Conservation (phyloP, 2,888 invertebrate species). For the Bugulina stolonifera region DNA sequence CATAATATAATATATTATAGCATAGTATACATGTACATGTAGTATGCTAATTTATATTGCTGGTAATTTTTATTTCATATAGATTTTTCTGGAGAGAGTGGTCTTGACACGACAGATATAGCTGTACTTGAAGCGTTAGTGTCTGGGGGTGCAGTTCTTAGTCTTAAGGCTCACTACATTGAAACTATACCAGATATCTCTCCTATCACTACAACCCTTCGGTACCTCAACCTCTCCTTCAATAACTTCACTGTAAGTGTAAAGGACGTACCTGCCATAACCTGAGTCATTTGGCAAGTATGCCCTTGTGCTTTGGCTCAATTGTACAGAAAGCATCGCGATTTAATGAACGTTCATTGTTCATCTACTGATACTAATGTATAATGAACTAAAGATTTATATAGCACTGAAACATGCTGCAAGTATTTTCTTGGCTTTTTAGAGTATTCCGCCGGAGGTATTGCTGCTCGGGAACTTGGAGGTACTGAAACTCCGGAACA, state of each 20-base stretch:
- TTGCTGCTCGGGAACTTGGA: constrained; percentile 41
- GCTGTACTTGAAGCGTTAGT: constrained; percentile 48
- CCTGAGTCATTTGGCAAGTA: too few species aligned
- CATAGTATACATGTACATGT: too few species aligned
- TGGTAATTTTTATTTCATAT: too few species aligned
- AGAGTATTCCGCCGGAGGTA: constrained; percentile 43
- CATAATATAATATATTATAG: too few species aligned
- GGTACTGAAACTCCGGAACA: constrained; percentile 47
- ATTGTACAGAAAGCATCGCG: not conserved
- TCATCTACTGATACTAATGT: too few species aligned
- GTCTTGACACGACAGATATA: constrained; percentile 46
- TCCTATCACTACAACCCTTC: constrained; percentile 40
- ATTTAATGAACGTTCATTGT: too few species aligned
- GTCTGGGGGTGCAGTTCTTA: constrained; percentile 46
- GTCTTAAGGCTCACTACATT: constrained; percentile 51
- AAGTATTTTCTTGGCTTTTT: not conserved
- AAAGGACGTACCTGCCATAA: too few species aligned
- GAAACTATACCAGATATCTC: constrained; percentile 44
- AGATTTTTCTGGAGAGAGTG: constrained; percentile 34
- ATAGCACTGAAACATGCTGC: too few species aligned
- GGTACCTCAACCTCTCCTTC: constrained; percentile 49
- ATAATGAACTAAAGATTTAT: too few species aligned
- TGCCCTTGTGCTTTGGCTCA: not conserved
- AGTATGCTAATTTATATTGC: too few species aligned
- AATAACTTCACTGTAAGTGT: constrained; percentile 48